These are phyloP conservation scores for Halcyon chelicuti DNA, from an alignment of 2,797 vertebrate genomes.

Conservation along the genomic window DNA sequence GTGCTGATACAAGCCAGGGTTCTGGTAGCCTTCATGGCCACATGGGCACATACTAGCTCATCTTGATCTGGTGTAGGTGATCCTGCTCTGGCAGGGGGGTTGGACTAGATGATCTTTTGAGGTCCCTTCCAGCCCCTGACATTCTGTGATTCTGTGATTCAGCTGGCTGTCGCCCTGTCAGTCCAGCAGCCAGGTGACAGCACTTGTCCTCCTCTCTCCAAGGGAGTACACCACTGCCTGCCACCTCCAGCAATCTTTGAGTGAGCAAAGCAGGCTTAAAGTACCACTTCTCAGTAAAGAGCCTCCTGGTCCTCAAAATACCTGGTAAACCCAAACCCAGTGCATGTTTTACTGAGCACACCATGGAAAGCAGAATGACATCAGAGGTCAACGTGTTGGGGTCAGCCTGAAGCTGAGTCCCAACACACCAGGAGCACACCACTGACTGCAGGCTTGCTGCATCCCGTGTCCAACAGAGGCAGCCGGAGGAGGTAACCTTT, in stretches of 20 bases:
- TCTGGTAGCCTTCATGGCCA: no score
- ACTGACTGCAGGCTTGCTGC: accelerated
- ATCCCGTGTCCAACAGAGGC: accelerated
- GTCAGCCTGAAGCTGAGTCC: no score
- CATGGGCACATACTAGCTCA: no score
- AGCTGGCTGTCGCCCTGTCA: no score
- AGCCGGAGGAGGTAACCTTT: not conserved
- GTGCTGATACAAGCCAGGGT: no score
- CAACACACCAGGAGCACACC: accelerated
- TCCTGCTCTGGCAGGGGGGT: no score
- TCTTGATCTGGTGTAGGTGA: no score
- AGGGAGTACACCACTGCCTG: not conserved
- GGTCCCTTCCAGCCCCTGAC: no score
- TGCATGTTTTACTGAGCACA: not conserved
- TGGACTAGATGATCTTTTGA: no score
- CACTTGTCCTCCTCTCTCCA: not conserved
- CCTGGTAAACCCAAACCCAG: not conserved
- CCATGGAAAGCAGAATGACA: not conserved
- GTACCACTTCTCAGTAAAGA: not conserved
- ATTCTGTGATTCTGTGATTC: not conserved
- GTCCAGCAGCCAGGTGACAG: not conserved
- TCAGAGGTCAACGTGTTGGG: no score
- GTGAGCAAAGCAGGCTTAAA: not conserved
- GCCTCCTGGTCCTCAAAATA: not conserved
- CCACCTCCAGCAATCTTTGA: not conserved